Conservation (phyloP, 2,113 vertebrate genomes). For the Chionis minor region DNA sequence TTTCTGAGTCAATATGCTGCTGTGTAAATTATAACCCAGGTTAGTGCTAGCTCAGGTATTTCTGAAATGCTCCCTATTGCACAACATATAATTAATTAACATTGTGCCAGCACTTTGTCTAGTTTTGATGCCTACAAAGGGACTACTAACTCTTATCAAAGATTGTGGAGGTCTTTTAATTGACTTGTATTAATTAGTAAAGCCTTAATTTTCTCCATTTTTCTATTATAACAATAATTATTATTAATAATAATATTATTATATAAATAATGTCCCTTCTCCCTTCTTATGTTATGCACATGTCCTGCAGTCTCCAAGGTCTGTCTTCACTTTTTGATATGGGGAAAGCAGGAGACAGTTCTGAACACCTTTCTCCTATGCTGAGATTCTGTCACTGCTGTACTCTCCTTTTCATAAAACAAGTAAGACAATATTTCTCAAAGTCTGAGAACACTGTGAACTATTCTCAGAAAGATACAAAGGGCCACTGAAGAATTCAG, state of each 20-base stretch:
- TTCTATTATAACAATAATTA: not conserved
- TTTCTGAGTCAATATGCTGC: accelerated
- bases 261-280: not conserved
- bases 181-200: not conserved
- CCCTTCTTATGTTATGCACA: not conserved
- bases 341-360: not conserved
- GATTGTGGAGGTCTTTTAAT: not conserved
- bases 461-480: not conserved
- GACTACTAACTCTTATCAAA: not conserved
- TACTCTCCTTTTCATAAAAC: not conserved
- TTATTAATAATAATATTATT: not conserved
- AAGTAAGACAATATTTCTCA: not conserved
- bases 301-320: not conserved
- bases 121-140: not conserved
- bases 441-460: not conserved
- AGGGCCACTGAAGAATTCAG: not conserved
- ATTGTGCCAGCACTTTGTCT: not conserved
- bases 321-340: not conserved
- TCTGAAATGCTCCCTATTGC: not conserved
- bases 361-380: not conserved
- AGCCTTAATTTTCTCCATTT: not conserved
- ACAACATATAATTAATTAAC: not conserved
- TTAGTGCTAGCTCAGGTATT: not conserved
- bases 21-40: not conserved
- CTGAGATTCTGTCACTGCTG: not conserved